A percentile compares a stretch with the other conserved stretches of the same genome.
Conservation (phyloP, 2,797 vertebrate genomes). For the Pyrocephalus nanus region DNA sequence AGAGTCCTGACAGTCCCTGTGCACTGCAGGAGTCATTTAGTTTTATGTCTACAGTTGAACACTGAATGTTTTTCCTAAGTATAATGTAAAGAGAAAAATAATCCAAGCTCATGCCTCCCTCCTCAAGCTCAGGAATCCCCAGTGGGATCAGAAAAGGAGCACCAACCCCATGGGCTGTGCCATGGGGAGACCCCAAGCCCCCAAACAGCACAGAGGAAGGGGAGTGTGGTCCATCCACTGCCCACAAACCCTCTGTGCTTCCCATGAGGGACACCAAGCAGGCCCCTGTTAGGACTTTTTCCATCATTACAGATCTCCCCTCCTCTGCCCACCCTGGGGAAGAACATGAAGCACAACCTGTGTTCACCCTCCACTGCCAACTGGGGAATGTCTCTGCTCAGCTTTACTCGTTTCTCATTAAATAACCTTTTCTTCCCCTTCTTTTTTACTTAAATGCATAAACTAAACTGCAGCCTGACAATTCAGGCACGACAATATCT, state of each 20-base stretch:
- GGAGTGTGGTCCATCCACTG: not conserved
- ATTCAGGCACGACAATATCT: accelerated
- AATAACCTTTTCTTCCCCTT: not conserved
- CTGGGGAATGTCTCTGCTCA: not conserved
- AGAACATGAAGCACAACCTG: accelerated
- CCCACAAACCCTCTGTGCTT: not conserved
- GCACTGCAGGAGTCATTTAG: not conserved
- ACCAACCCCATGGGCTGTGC: not conserved
- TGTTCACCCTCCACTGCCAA: accelerated
- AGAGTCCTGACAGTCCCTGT: not conserved
- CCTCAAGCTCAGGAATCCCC: not conserved
- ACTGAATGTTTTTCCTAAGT: accelerated
- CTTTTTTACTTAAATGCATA: not conserved
- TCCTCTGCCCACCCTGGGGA: accelerated
- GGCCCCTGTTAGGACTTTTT: accelerated
- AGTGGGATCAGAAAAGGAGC: not conserved
- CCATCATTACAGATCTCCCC: too few relatives aligned
- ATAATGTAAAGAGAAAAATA: too few relatives aligned
- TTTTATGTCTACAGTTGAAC: not conserved
- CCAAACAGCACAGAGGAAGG: not conserved
- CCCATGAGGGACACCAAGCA: accelerated
- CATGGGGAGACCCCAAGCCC: too few relatives aligned
- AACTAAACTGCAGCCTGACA: not conserved
- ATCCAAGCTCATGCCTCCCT: accelerated
- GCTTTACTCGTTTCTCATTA: not conserved